Evolutionary conservation across 2,888 invertebrate species (phyloP).

Genomic region (Ernsta delagoae): DNA sequence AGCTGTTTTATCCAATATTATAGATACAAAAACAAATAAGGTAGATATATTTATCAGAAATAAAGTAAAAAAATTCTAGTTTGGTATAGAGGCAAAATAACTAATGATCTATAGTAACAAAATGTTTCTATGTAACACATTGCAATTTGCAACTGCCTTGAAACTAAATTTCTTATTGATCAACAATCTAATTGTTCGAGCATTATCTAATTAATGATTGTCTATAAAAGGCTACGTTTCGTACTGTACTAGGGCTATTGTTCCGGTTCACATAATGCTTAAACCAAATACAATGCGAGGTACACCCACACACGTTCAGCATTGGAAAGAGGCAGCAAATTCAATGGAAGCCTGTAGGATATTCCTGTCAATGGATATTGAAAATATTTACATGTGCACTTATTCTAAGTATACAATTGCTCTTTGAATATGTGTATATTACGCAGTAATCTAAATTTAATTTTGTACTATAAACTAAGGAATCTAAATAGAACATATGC

Average conservation of each 20-base stretch:
- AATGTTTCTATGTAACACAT: background rate
- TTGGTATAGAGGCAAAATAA: no score
- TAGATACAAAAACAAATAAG: no score
- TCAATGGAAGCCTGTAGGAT: constrained; percentile 10
- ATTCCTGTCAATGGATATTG: background rate
- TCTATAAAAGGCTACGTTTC: constrained; percentile 32
- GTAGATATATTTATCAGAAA: no score
- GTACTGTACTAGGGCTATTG: constrained; percentile 27
- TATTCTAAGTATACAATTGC: no score
- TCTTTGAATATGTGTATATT: background rate
- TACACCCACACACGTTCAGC: constrained; percentile 27
- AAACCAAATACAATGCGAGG: constrained; percentile 30
- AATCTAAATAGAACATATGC: no score
- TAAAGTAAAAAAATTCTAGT: no score
- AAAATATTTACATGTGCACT: no score
- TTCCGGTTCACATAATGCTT: constrained; percentile 33
- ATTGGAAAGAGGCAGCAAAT: constrained; percentile 6
- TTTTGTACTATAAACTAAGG: background rate
- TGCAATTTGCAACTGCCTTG: constrained; percentile 11
- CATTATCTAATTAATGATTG: constrained; percentile 35
- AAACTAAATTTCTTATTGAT: constrained; percentile 22
- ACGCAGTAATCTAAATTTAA: background rate
- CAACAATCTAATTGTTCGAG: constrained; percentile 28
- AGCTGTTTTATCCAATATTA: no score
- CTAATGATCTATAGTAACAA: no score